phyloP scores from a whole-genome alignment of 2,113 vertebrate genomes.

The Scatophagus argus region DNA sequence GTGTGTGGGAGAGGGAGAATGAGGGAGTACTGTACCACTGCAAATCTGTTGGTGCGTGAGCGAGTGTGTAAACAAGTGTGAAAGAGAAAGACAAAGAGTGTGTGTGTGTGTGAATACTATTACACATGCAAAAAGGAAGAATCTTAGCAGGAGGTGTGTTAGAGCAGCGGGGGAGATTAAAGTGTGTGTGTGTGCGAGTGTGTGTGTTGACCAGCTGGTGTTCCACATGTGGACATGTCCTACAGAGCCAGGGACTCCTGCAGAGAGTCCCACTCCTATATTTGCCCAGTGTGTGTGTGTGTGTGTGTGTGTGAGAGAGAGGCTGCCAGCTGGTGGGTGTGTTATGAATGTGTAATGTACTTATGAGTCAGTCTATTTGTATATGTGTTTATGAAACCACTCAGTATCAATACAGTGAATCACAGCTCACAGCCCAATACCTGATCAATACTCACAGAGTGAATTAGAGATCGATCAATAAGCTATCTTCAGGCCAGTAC shows the following conservation, averaged over 20 bases:
- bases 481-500: no score
- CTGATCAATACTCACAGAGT: no score
- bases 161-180: constrained; percentile 53
- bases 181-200: constrained; percentile 36
- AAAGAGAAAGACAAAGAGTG: constrained; percentile 55
- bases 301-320: constrained; percentile 10
- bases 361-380: constrained; percentile 65
- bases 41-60: constrained; percentile 58
- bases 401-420: constrained; percentile 35
- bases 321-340: constrained; percentile 60
- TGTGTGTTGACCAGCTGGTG: constrained; percentile 62
- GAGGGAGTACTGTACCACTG: constrained; percentile 52
- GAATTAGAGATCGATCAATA: background rate
- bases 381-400: constrained; percentile 40
- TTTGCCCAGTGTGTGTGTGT: constrained; percentile 41
- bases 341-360: constrained; percentile 61
- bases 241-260: constrained; percentile 58
- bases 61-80: constrained; percentile 69
- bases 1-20: constrained; percentile 22
- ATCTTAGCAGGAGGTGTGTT: constrained; percentile 60
- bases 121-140: constrained; percentile 66
- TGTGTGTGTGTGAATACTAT: constrained; percentile 37
- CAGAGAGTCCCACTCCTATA: constrained; percentile 53
- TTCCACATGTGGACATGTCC: constrained; percentile 68
- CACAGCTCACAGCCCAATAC: background rate